Conservation (phyloP, 1,140 invertebrate species). For the Caerostris extrusa region DNA sequence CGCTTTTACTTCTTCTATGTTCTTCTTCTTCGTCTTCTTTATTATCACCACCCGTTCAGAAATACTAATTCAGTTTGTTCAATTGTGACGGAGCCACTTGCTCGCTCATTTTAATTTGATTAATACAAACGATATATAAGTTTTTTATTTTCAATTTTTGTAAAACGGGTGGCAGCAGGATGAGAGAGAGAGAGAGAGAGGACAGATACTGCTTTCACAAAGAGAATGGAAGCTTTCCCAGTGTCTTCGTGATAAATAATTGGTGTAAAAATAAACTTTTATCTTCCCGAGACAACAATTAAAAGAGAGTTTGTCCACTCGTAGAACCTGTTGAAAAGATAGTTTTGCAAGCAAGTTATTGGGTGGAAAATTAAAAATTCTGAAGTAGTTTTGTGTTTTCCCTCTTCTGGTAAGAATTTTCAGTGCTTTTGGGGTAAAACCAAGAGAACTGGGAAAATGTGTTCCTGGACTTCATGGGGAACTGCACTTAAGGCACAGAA, state of each 20-base stretch:
- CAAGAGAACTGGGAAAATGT: not conserved
- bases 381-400: slow-evolving; percentile 57
- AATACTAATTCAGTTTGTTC: slow-evolving; percentile 75
- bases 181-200: not conserved
- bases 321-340: slow-evolving; percentile 61
- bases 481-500: not conserved
- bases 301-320: slow-evolving; percentile 18
- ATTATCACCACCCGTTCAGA: not conserved
- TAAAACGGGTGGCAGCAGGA: slow-evolving; percentile 17
- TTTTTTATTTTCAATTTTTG: not conserved
- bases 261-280: slow-evolving; percentile 40
- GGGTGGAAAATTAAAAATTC: slow-evolving; percentile 10
- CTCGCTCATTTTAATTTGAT: slow-evolving; percentile 69
- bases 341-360: not conserved
- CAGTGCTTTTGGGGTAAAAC: not conserved
- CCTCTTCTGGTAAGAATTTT: slow-evolving; percentile 50
- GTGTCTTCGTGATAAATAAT: not conserved
- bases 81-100: slow-evolving; percentile 53
- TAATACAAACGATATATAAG: slow-evolving; percentile 36
- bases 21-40: not conserved
- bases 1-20: slow-evolving; percentile 11
- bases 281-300: slow-evolving; percentile 31
- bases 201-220: not conserved
- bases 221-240: not conserved
- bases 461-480: not conserved